Conservation (phyloP, 2,797 vertebrate genomes). For the Gymnoscopelus braueri region DNA sequence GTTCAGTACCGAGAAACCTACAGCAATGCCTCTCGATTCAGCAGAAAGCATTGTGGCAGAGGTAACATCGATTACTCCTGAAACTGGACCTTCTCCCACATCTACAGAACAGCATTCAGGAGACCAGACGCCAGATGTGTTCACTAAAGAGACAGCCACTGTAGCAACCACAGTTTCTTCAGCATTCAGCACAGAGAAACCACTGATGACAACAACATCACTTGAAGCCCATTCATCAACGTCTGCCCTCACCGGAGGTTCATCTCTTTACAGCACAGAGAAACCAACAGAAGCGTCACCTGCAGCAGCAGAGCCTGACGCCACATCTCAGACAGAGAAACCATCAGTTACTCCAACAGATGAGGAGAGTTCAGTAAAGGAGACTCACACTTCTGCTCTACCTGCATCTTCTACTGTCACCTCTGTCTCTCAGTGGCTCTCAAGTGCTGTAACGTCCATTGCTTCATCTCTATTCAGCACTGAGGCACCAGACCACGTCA, state of each 20-base stretch:
- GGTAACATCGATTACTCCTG: neutral
- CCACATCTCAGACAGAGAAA: neutral
- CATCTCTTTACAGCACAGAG: constrained; percentile 20
- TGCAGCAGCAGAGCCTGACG: neutral
- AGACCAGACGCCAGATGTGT: too few relatives aligned
- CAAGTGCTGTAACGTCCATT: too few relatives aligned
- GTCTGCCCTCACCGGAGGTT: neutral
- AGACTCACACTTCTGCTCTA: neutral
- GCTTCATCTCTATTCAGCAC: too few relatives aligned
- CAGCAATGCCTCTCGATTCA: neutral
- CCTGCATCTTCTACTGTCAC: too few relatives aligned
- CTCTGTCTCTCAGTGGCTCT: too few relatives aligned
- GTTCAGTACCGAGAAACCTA: constrained; percentile 44
- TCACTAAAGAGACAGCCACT: constrained; percentile 9
- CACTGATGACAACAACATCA: neutral
- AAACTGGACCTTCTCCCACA: too few relatives aligned
- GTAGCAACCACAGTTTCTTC: neutral
- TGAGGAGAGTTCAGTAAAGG: constrained; percentile 21
- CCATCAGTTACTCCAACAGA: neutral
- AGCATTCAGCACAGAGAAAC: constrained; percentile 8
- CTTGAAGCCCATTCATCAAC: constrained; percentile 14
- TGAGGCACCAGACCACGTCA: too few relatives aligned
- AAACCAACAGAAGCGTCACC: neutral
- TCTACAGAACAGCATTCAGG: too few relatives aligned
- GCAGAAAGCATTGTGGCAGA: neutral